Percentiles rank a stretch among this genome's conserved stretches.
Evolutionary conservation across 2,797 vertebrate species (phyloP).

Genomic region (Gallirallus australis): DNA sequence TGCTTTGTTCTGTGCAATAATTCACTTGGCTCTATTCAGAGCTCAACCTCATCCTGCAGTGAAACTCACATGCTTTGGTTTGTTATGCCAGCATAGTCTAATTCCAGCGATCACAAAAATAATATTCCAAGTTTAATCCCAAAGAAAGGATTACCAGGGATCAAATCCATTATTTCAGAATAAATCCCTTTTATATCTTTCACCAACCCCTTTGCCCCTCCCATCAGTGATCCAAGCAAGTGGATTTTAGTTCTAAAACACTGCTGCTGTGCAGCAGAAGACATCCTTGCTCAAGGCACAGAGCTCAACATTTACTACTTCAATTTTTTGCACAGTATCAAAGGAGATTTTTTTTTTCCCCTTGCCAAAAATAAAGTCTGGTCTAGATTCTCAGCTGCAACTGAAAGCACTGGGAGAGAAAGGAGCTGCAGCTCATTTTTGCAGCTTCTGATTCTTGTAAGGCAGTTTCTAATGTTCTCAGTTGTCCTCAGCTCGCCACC

Average conservation of each 20-base stretch:
- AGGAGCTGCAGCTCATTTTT: conserved; percentile 1
- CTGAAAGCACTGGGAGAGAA: conserved; percentile 20
- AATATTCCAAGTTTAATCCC: conserved; percentile 56
- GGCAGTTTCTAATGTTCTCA: neutral
- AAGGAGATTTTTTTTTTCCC: conserved; percentile 23
- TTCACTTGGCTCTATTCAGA: neutral
- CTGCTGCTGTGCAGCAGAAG: neutral
- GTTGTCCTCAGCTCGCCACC: neutral
- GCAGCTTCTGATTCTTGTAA: conserved; percentile 4
- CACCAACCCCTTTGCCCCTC: neutral
- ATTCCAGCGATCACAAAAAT: conserved; percentile 59
- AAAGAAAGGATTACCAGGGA: conserved; percentile 44
- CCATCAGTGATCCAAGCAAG: neutral
- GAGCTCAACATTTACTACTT: conserved; percentile 12
- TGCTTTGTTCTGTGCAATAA: conserved; percentile 27
- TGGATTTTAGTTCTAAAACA: conserved; percentile 7
- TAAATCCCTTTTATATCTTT: conserved; percentile 14
- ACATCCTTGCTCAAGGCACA: conserved; percentile 31
- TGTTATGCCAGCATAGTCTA: neutral
- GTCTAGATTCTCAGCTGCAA: conserved; percentile 45
- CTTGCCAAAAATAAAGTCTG: conserved; percentile 45
- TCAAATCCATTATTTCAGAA: conserved; percentile 49
- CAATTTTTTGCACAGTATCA: conserved; percentile 12
- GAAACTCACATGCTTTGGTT: conserved; percentile 23
- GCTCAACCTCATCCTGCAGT: conserved; percentile 29